Percentiles rank a stretch among this genome's conserved stretches.
Conservation (phyloP, 2,888 invertebrate species). For the Timema podura region DNA sequence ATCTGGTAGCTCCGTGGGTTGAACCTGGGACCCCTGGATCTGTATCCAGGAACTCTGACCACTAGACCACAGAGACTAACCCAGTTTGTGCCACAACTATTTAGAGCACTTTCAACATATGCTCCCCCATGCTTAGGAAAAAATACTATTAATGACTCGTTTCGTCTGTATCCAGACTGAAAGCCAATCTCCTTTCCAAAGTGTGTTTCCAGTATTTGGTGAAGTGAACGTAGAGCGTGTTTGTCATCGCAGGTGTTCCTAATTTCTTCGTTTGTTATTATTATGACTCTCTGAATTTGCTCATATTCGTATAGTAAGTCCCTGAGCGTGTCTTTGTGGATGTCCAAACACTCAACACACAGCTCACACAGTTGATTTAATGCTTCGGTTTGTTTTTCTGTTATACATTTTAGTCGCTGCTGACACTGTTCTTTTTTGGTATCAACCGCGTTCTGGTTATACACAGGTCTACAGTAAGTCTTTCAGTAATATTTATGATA, state of each 20-base stretch:
- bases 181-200: neutral
- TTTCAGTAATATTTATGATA: neutral
- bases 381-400: neutral
- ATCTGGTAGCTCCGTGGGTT: too few relatives aligned
- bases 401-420: neutral
- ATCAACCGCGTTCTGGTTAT: neutral
- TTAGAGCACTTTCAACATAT: too few relatives aligned
- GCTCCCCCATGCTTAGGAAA: neutral
- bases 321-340: neutral
- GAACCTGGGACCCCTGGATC: too few relatives aligned
- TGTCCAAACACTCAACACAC: neutral
- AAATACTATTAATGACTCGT: neutral
- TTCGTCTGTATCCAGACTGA: neutral
- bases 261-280: neutral
- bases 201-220: neutral
- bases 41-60: too few relatives aligned
- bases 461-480: neutral
- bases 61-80: too few relatives aligned
- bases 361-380: neutral
- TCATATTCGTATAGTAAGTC: neutral
- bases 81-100: conserved; percentile 1
- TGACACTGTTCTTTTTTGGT: neutral
- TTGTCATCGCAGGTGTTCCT: neutral
- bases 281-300: neutral
- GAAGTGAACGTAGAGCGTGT: neutral